Base-by-base conservation (phyloP, 2,888 invertebrate genomes). In the Hydroisotoma schaefferi region DNA sequence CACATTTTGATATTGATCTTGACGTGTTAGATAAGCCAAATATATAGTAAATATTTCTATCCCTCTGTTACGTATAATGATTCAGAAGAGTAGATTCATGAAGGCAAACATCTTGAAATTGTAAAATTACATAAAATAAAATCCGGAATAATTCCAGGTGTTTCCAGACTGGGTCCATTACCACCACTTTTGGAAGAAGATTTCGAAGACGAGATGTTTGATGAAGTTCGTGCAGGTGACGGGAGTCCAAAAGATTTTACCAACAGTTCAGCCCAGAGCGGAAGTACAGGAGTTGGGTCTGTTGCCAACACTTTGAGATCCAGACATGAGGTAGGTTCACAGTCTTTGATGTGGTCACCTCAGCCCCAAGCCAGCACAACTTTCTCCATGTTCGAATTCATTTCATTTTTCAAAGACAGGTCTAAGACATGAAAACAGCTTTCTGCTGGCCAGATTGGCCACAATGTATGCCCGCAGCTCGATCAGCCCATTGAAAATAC, bases 391-490 rank as follows among this genome's bases (percentile, higher is more conserved):
- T 57, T 59, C 48, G 15, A n/a, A 43, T 38, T 10, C 22, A 3
- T 18, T 38, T 22, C 12, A 20, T 46, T 38, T 61, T 58, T 54
- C 51, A 63, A 66, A 71, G 68, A 60, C 68, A 69, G 69, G 71
- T 59, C 59, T 71, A 59, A 67, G 69, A 68, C 61, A 64, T 43
- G 70, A 70, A 61, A 68, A 71, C 61, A 65, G 64, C 47, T 72
- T 66, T 54, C 68, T 70, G 18, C 62, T 72, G 37, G 67, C 70
- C 54, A 59, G 72, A 29, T 68, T 72, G 37, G 72, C 72, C 46
- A 69, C 68, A 29, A 70, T 72, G 67, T 72, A 72, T 56, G 72
- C 72, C 23, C 61, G 72, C 38, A 72, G 70, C 55, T 69, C 70
- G 44, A 72, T 72, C 44, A 72, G 72, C 56, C 72, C 72, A 20